A percentile compares a stretch with the other conserved stretches of the same genome.
Evolutionary conservation across 1,140 invertebrate genomes (phyloP).

Genomic region (Hydropsyche tenuis): DNA sequence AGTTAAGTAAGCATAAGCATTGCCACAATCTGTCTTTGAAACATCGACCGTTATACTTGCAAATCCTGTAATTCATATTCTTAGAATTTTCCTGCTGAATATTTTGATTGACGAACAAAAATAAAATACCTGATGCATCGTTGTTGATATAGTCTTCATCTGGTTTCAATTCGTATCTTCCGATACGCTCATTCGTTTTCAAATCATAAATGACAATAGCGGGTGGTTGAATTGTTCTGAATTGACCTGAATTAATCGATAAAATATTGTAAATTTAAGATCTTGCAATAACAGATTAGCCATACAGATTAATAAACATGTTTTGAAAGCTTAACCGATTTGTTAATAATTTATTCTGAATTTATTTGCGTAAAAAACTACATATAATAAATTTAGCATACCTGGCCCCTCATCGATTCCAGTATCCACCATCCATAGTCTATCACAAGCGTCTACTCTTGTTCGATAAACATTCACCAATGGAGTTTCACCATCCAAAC

Average conservation of each 20-base stretch:
- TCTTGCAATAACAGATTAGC: too few species aligned
- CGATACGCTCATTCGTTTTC: conserved; percentile 62
- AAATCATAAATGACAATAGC: conserved; percentile 73
- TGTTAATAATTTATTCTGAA: too few species aligned
- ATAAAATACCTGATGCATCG: conserved; percentile 31
- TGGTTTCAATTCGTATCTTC: conserved; percentile 50
- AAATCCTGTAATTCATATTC: conserved; percentile 57
- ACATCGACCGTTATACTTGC: conserved; percentile 73
- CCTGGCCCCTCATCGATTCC: conserved; percentile 65
- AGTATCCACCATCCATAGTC: conserved; percentile 79
- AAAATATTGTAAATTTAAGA: too few species aligned
- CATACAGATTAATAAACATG: too few species aligned
- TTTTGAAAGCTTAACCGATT: too few species aligned
- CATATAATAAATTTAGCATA: conserved; percentile 27
- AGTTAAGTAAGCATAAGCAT: conserved; percentile 75
- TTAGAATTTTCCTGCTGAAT: neutral
- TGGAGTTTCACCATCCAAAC: conserved; percentile 52
- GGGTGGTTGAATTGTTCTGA: conserved; percentile 63
- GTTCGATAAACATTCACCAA: conserved; percentile 73
- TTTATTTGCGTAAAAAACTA: too few species aligned
- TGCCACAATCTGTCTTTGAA: conserved; percentile 63
- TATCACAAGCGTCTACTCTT: conserved; percentile 69
- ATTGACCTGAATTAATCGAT: conserved; percentile 60
- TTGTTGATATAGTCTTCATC: conserved; percentile 31
- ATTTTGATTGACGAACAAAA: conserved; percentile 3